Evolutionary conservation across 2,797 vertebrate genomes (phyloP).

Genomic region (Tarsius wallacei): DNA sequence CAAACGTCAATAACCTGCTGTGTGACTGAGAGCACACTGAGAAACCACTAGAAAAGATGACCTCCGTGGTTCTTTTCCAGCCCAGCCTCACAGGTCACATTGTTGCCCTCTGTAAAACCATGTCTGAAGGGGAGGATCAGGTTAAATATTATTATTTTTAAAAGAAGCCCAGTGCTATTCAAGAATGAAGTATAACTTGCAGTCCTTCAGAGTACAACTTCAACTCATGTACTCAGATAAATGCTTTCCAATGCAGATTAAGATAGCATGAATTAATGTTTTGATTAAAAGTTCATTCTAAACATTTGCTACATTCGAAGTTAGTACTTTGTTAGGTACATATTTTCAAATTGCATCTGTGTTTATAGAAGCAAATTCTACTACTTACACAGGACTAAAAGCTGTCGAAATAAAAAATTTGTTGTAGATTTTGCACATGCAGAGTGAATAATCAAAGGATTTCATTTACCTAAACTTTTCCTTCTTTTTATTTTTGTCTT

Average conservation of each 20-base stretch:
- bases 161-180: conserved; percentile 19
- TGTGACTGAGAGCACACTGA: background rate
- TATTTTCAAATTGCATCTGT: conserved; percentile 49
- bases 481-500: background rate
- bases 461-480: conserved; percentile 47
- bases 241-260: background rate
- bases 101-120: conserved; percentile 8
- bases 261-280: background rate
- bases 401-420: conserved; percentile 10
- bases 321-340: conserved; percentile 26
- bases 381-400: background rate
- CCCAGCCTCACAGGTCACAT: background rate
- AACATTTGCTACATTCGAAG: conserved; percentile 54
- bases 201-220: background rate
- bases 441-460: conserved; percentile 37
- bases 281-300: conserved; percentile 72
- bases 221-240: conserved; percentile 53
- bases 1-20: background rate
- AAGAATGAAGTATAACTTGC: conserved; percentile 39
- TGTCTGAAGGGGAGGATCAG: background rate
- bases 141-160: conserved; percentile 14
- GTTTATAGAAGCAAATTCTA: conserved; percentile 60
- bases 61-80: background rate
- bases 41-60: background rate
- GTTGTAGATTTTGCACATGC: background rate